Evolutionary conservation across 2,888 invertebrate genomes (phyloP), one percentile per base, ranked within the genome.

Genomic region (Alcis repandata): DNA sequence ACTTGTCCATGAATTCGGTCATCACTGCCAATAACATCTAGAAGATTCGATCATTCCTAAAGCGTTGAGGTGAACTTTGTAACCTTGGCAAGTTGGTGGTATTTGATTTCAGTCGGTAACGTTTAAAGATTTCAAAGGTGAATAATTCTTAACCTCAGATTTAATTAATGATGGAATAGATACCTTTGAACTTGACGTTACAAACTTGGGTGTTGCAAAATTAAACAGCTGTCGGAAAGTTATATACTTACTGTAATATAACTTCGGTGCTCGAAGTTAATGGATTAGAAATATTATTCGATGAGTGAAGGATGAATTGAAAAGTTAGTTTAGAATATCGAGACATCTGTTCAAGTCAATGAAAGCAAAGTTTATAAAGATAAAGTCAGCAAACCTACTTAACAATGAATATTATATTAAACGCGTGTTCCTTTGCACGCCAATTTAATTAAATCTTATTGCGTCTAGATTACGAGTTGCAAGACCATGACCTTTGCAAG

Each of bases 11-110:
- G 11, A 17, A 17, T 43, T 53, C 59, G 58, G 64, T 68, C 46
- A 65, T 64, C 67, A 38, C 56, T 59, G 38, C 46, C 60, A 52
- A 41, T 61, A 61, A 41, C 38, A 36, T 20, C 48, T 54, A 19
- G 54, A 56, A 17, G 22, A 43, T 43, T 56, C 43, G 54, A 56
- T 45, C 15, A 22, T 27, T n/a, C 32, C 19, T 15, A 53, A 27
- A 27, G 19, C 32, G 32, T 40, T 41, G 19, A 43, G 54, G 32
- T 43, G 27, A 43, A 43, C 8, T 32, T 43, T 56, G 13, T 32
- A 43, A 56, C 54, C 54, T 56, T 32, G 13, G 4, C 13, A 56
- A 56, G 10, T 17, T 49, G 38, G 11, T 59, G 49, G 20, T 9
- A 33, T 41, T n/a, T 41, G 20, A 51, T 38, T 8, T 32, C 27